These are phyloP conservation scores for Zalophus californianus DNA, from an alignment of 2,797 vertebrate genomes.

Conservation along the genomic window DNA sequence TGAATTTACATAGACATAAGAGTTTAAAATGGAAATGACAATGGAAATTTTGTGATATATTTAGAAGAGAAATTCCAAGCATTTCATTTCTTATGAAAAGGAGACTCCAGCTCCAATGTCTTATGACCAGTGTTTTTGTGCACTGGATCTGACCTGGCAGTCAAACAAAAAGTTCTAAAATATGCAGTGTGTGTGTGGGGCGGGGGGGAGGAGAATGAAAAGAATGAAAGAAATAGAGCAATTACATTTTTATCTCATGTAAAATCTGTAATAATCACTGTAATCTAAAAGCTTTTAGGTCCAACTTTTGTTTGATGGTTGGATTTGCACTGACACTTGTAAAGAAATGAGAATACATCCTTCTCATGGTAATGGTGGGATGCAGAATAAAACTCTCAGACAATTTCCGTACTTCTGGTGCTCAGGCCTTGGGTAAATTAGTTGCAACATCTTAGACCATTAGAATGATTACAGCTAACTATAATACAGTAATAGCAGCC, in stretches of 20 bases:
- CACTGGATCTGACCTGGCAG: background rate
- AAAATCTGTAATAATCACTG: constrained; percentile 62
- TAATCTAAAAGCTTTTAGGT: constrained; percentile 69
- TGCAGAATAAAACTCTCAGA: constrained; percentile 55
- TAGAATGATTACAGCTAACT: constrained; percentile 44
- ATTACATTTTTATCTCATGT: constrained; percentile 69
- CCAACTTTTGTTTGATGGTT: constrained; percentile 62
- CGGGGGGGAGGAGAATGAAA: background rate
- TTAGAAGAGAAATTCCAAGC: constrained; percentile 42
- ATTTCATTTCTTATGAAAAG: constrained; percentile 56
- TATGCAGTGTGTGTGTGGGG: background rate
- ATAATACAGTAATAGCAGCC: constrained; percentile 50
- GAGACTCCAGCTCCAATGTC: background rate
- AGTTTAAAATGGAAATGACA: background rate
- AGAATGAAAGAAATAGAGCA: constrained; percentile 52
- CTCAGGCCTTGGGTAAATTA: constrained; percentile 57
- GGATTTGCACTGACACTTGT: constrained; percentile 55
- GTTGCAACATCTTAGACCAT: constrained; percentile 51
- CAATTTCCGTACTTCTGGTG: constrained; percentile 26
- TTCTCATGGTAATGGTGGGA: constrained; percentile 43
- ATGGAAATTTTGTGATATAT: constrained; percentile 41
- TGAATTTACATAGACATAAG: constrained; percentile 26
- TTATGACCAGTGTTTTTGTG: background rate
- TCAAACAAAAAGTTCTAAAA: background rate
- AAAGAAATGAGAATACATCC: background rate